These are phyloP conservation scores for Pitangus sulphuratus DNA, from an alignment of 2,797 vertebrate species.

Conservation along the genomic window DNA sequence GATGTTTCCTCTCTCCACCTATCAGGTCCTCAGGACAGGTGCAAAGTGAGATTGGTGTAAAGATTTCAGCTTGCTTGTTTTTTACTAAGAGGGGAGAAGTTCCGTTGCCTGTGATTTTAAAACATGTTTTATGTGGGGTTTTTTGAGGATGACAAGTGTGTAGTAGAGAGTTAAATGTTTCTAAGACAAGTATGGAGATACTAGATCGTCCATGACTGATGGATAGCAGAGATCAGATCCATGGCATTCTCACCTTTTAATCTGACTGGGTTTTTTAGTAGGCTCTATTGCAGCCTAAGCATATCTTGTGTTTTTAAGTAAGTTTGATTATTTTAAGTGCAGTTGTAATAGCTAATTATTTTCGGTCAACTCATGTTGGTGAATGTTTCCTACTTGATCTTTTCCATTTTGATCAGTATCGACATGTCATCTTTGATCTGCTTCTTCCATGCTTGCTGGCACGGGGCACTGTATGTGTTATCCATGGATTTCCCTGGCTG, in stretches of 20 bases:
- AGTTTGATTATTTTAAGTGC: not conserved
- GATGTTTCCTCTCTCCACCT: not conserved
- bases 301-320: not conserved
- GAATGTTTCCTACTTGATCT: not conserved
- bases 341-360: not conserved
- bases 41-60: not conserved
- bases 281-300: not conserved
- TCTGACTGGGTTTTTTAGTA: not conserved
- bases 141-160: not conserved
- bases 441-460: not conserved
- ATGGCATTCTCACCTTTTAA: not conserved
- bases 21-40: not conserved
- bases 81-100: not conserved
- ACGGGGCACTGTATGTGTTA: not conserved
- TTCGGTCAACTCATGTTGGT: not conserved
- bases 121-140: not conserved
- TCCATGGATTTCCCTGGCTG: not conserved
- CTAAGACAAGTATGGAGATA: not conserved
- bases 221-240: not conserved
- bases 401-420: not conserved
- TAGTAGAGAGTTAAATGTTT: not conserved
- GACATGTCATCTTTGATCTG: not conserved
- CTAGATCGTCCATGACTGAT: not conserved
- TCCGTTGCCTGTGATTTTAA: not conserved
- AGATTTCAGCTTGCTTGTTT: not conserved